These are phyloP conservation scores for Spheniscus mendiculus DNA, from an alignment of 2,113 vertebrate species.

Conservation along the genomic window DNA sequence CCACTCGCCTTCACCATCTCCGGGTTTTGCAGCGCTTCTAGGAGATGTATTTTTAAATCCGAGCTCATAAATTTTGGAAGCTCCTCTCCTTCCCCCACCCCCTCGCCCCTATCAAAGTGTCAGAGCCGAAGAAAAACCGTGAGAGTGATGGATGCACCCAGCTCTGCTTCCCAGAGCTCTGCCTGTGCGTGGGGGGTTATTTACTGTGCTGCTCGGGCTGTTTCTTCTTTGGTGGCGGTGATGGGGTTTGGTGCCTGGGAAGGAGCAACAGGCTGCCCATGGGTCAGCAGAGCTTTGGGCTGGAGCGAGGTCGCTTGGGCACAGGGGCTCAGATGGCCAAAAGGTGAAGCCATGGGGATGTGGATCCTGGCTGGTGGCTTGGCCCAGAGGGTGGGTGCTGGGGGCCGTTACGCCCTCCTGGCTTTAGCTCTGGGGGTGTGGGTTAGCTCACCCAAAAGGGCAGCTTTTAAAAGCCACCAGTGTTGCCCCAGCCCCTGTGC, in stretches of 20 bases:
- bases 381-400: background rate
- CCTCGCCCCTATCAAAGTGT: constrained; percentile 47
- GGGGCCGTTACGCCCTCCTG: background rate
- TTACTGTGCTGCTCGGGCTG: background rate
- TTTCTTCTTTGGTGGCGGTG: background rate
- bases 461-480: background rate
- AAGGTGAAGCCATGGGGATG: background rate
- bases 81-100: constrained; percentile 37
- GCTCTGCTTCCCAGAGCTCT: background rate
- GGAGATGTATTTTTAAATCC: constrained; percentile 54
- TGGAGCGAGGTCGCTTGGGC: background rate
- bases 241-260: background rate
- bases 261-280: background rate
- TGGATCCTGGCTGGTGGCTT: background rate
- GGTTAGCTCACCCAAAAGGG: background rate
- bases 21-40: background rate
- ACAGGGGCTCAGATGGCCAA: background rate
- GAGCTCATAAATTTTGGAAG: constrained; percentile 67
- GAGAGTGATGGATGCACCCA: background rate
- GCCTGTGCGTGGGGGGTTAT: background rate
- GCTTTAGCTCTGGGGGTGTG: background rate
- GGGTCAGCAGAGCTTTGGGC: background rate
- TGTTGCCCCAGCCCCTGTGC: background rate
- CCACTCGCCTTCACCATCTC: background rate
- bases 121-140: constrained; percentile 7